phyloP scores from a whole-genome alignment of 2,797 vertebrate genomes.

The Naso thynnoides region DNA sequence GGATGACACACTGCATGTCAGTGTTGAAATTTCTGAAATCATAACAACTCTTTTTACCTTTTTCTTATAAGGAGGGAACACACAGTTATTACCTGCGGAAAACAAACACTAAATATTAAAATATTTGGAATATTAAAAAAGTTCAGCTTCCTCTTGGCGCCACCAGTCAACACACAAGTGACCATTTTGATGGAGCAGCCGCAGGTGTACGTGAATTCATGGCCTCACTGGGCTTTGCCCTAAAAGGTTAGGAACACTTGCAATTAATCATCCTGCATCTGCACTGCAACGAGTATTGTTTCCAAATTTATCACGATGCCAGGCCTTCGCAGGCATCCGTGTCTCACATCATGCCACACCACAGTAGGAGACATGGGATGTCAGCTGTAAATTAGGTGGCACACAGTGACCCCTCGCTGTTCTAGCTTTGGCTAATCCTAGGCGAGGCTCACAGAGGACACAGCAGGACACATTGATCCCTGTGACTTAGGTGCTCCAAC shows the following conservation, averaged over 20 bases:
- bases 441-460: conserved; percentile 63
- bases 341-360: conserved; percentile 58
- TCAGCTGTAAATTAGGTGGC: conserved; percentile 76
- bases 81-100: neutral
- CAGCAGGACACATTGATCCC: conserved; percentile 66
- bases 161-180: conserved; percentile 9
- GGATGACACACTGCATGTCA: neutral
- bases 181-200: conserved; percentile 25
- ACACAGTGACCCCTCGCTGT: conserved; percentile 61
- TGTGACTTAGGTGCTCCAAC: conserved; percentile 63
- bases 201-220: conserved; percentile 43
- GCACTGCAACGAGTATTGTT: conserved; percentile 65
- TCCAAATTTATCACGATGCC: conserved; percentile 73
- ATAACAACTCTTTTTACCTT: neutral
- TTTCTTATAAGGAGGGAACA: neutral
- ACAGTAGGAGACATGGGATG: conserved; percentile 67
- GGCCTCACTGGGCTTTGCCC: conserved; percentile 47
- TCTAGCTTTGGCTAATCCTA: conserved; percentile 73
- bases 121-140: neutral
- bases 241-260: conserved; percentile 73
- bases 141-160: neutral
- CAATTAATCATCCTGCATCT: conserved; percentile 68
- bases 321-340: conserved; percentile 60
- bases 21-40: neutral
- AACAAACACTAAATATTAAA: neutral